Evolutionary conservation across 2,797 vertebrate species (phyloP).

Genomic region (Alcedo atthis): DNA sequence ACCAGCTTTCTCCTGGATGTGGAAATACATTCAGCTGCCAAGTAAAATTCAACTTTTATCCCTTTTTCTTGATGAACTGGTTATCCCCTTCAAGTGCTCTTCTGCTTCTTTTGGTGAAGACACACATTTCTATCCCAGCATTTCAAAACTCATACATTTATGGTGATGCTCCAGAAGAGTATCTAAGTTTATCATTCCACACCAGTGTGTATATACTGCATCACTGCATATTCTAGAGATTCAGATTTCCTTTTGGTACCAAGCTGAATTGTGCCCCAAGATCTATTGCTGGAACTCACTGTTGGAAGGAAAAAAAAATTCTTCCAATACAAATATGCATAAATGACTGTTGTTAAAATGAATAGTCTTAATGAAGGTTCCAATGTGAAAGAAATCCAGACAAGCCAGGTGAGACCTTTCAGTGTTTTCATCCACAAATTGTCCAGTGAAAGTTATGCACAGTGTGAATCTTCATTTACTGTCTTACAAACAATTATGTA

Average conservation of each 20-base stretch:
- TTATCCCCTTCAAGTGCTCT: conserved; percentile 30
- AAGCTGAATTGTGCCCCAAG: neutral
- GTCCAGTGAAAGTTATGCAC: neutral
- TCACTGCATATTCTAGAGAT: neutral
- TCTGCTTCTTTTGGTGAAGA: conserved; percentile 20
- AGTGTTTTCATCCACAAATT: neutral
- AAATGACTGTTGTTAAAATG: neutral
- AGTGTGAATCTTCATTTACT: neutral
- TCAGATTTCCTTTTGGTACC: neutral
- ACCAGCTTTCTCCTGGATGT: conserved; percentile 25
- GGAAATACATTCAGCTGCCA: conserved; percentile 34
- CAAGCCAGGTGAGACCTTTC: neutral
- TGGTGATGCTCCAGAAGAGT: neutral
- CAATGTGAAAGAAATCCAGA: neutral
- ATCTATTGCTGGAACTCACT: neutral
- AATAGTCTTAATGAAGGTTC: neutral
- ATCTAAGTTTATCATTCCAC: neutral
- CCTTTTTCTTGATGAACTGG: conserved; percentile 11
- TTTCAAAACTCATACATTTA: neutral
- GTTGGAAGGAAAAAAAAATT: neutral
- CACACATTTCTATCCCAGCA: conserved; percentile 13
- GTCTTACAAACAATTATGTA: neutral
- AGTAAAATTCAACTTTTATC: conserved; percentile 31
- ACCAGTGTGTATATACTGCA: neutral
- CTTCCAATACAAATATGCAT: neutral